Evolutionary conservation across 1,140 invertebrate species (phyloP).

Genomic region (Scaptodrosophila lebanonensis): DNA sequence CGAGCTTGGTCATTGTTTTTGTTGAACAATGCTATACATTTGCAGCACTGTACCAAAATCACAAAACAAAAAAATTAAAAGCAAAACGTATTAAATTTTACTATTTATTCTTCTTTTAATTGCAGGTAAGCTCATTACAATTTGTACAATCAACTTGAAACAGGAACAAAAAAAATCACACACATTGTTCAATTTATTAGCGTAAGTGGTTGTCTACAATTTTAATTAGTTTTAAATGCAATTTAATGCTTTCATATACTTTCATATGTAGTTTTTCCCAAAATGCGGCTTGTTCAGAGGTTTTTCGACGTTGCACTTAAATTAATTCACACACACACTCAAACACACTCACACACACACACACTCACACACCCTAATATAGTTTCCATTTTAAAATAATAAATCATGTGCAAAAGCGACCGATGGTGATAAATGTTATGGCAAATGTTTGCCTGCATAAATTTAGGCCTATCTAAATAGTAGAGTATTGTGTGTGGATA

Average conservation of each 20-base stretch:
- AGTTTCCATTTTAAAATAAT: slow-evolving; percentile 60
- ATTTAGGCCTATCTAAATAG: slow-evolving; percentile 5
- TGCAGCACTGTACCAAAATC: not conserved
- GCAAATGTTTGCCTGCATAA: slow-evolving; percentile 40
- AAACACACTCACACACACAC: slow-evolving; percentile 7
- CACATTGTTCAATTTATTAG: slow-evolving; percentile 28
- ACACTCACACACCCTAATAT: slow-evolving; percentile 8
- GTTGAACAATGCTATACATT: not conserved
- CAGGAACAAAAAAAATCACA: slow-evolving; percentile 17
- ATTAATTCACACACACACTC: slow-evolving; percentile 25
- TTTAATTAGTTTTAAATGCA: slow-evolving; percentile 69
- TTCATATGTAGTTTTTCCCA: slow-evolving; percentile 1
- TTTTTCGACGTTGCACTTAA: slow-evolving; percentile 39
- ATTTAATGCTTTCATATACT: slow-evolving; percentile 51
- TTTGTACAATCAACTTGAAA: slow-evolving; percentile 19
- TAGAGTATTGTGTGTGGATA: slow-evolving; percentile 11
- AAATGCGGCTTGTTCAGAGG: slow-evolving; percentile 36
- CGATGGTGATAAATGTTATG: slow-evolving; percentile 37
- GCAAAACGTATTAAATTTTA: slow-evolving; percentile 37
- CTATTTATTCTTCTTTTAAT: slow-evolving; percentile 59
- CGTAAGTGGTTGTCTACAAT: slow-evolving; percentile 69
- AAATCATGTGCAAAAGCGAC: slow-evolving; percentile 37
- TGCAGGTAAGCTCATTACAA: slow-evolving; percentile 72
- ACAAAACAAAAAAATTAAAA: slow-evolving; percentile 19
- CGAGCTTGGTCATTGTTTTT: not conserved